Evolutionary conservation across 2,797 vertebrate genomes (phyloP).

Genomic region (Myotis pilosus): DNA sequence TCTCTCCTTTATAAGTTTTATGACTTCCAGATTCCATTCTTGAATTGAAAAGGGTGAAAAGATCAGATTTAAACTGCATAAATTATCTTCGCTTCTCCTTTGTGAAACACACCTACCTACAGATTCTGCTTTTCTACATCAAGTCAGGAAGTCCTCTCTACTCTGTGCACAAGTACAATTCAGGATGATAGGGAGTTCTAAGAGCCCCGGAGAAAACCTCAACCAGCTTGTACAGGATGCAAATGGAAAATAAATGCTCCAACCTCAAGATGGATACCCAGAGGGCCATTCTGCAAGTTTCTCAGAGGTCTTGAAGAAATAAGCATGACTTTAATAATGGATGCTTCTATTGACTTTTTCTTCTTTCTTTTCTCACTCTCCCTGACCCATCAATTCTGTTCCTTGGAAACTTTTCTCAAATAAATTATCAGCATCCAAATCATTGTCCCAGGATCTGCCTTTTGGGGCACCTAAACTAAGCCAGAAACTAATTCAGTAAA

Average conservation of each 20-base stretch:
- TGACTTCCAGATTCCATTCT: conserved; percentile 8
- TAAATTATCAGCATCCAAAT: conserved; percentile 2
- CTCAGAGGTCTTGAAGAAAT: neutral
- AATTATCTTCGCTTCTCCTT: neutral
- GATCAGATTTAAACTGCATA: neutral
- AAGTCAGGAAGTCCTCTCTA: neutral
- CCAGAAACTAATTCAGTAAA: conserved; percentile 1
- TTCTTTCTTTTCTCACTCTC: conserved; percentile 23
- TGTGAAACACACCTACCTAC: neutral
- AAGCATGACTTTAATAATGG: neutral
- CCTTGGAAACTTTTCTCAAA: neutral
- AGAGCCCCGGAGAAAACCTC: neutral
- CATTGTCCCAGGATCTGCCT: neutral
- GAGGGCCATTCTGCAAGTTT: neutral
- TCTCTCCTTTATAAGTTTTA: neutral
- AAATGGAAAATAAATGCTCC: neutral
- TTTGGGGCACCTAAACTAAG: neutral
- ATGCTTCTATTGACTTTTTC: neutral
- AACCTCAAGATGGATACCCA: neutral
- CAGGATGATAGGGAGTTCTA: neutral
- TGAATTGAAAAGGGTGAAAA: neutral
- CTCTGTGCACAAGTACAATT: neutral
- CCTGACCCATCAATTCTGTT: neutral
- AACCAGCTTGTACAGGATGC: neutral
- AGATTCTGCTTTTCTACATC: neutral